phyloP scores from a whole-genome alignment of 2,797 vertebrate genomes.

The Ciconia nigra region DNA sequence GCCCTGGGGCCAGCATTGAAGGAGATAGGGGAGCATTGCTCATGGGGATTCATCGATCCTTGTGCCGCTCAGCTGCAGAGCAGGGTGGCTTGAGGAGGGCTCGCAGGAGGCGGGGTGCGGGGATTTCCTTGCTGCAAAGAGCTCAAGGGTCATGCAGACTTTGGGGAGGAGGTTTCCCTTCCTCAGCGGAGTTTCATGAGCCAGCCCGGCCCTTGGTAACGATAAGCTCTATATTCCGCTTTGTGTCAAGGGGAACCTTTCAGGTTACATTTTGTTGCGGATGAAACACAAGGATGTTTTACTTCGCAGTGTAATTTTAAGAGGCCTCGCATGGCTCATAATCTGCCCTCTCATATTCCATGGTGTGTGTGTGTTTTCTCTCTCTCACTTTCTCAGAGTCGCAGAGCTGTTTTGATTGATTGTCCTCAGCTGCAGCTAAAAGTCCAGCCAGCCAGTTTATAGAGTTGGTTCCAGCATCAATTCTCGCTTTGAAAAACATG shows the following conservation, averaged over 20 bases:
- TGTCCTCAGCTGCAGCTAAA: constrained; percentile 67
- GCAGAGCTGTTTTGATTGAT: constrained; percentile 63
- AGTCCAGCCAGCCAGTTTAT: constrained; percentile 63
- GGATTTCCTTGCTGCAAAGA: neutral
- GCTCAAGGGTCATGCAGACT: accelerated
- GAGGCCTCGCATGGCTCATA: constrained; percentile 38
- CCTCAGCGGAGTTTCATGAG: neutral
- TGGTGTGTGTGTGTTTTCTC: constrained; percentile 7
- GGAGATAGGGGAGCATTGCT: neutral
- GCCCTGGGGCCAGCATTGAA: neutral
- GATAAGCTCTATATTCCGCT: neutral
- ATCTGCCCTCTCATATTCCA: constrained; percentile 50
- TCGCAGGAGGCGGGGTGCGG: accelerated
- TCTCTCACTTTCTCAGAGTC: constrained; percentile 42
- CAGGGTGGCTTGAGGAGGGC: neutral
- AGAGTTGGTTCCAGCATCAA: constrained; percentile 69
- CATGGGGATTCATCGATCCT: accelerated
- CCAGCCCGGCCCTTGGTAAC: neutral
- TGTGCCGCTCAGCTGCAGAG: neutral
- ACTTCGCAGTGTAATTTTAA: constrained; percentile 39
- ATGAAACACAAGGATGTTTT: constrained; percentile 26
- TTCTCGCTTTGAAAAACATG: constrained; percentile 74
- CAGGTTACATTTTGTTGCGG: constrained; percentile 1
- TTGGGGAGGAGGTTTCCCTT: neutral
- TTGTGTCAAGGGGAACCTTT: neutral